These are phyloP conservation scores for Parochlus steinenii DNA, from an alignment of 2,888 invertebrate species.

Conservation along the genomic window DNA sequence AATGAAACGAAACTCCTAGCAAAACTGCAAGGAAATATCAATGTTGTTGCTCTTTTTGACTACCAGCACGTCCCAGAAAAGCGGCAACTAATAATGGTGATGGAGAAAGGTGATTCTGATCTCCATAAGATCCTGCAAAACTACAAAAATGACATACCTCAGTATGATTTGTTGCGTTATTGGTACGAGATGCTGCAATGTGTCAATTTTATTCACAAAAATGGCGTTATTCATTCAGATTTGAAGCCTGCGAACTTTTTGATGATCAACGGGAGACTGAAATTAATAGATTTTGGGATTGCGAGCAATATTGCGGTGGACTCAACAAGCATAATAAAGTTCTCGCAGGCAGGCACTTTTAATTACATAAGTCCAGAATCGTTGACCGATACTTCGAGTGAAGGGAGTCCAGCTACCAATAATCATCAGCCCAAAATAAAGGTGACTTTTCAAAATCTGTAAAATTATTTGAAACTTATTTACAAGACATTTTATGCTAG, in stretches of 20 bases:
- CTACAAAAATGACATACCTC: constrained; percentile 41
- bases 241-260: constrained; percentile 95
- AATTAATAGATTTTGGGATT: constrained; percentile 96
- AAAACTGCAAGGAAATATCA: constrained; percentile 62
- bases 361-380: constrained; percentile 97
- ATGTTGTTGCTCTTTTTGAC: constrained; percentile 71
- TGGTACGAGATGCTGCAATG: constrained; percentile 90
- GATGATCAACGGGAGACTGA: constrained; percentile 65
- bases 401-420: constrained; percentile 27
- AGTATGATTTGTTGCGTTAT: constrained; percentile 68
- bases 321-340: constrained; percentile 74
- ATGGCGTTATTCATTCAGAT: constrained; percentile 91
- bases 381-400: constrained; percentile 43
- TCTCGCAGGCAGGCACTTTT: constrained; percentile 71
- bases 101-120: constrained; percentile 89
- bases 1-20: constrained; percentile 77
- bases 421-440: constrained; percentile 33
- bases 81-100: constrained; percentile 60
- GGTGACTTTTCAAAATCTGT: constrained; percentile 18
- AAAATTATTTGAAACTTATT: constrained; percentile 3
- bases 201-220: constrained; percentile 77
- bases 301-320: constrained; percentile 75
- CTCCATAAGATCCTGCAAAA: constrained; percentile 57
- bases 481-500: constrained; percentile 30
- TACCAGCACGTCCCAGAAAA: constrained; percentile 58